A percentile compares a stretch with the other conserved stretches of the same genome.
Conservation (phyloP, 2,888 invertebrate genomes). For the Ennomos erosarius region DNA sequence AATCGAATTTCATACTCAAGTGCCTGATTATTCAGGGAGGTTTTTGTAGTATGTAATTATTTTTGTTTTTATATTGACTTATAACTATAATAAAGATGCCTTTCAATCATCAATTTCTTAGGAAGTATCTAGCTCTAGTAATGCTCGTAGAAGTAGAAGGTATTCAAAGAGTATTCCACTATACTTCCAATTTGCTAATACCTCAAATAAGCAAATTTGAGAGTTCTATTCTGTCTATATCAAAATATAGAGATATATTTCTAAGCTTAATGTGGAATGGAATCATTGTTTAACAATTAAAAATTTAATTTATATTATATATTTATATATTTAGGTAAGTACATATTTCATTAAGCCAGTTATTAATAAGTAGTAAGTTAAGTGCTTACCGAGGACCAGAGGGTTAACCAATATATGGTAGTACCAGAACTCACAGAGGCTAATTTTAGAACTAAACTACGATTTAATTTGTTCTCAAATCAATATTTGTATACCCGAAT, state of each 20-base stretch:
- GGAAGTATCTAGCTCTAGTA: constrained; percentile 8
- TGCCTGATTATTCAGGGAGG: constrained; percentile 5
- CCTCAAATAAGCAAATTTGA: constrained; percentile 38
- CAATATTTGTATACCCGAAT: too few relatives aligned
- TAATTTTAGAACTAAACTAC: too few relatives aligned
- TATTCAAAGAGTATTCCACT: constrained; percentile 77
- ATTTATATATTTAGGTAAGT: too few relatives aligned
- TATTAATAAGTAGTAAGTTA: too few relatives aligned
- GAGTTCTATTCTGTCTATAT: constrained; percentile 30
- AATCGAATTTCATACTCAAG: too few relatives aligned
- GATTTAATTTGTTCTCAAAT: too few relatives aligned
- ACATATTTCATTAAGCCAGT: too few relatives aligned
- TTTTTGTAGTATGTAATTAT: constrained; percentile 6
- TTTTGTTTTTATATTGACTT: not conserved
- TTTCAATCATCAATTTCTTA: constrained; percentile 11
- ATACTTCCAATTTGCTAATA: constrained; percentile 78
- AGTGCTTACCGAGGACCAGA: too few relatives aligned
- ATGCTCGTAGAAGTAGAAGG: constrained; percentile 38
- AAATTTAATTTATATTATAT: constrained; percentile 17
- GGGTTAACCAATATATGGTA: too few relatives aligned
- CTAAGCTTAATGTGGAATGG: constrained; percentile 28
- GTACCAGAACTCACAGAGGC: too few relatives aligned
- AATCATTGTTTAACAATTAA: constrained; percentile 31
- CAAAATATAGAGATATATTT: constrained; percentile 31
- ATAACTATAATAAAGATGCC: not conserved